Conservation (phyloP, 2,797 vertebrate genomes). For the Poecilia velifera region DNA sequence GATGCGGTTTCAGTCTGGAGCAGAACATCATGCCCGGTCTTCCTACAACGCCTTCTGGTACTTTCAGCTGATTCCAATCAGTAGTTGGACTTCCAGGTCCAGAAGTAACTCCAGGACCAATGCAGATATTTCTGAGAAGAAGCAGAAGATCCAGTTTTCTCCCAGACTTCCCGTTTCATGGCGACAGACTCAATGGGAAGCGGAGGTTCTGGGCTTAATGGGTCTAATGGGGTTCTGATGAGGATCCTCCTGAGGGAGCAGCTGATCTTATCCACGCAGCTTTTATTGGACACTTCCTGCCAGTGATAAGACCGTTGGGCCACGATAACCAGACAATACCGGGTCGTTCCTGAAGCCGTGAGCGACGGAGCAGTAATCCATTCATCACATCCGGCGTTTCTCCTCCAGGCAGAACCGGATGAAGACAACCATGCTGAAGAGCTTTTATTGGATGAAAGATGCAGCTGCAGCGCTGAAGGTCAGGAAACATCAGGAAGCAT, state of each 20-base stretch:
- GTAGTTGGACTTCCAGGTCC: too few relatives aligned
- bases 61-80: too few relatives aligned
- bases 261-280: slow-evolving; percentile 1
- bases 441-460: slow-evolving; percentile 8
- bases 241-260: slow-evolving; percentile 6
- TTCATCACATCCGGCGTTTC: not conserved
- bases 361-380: not conserved
- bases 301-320: not conserved
- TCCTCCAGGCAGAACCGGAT: not conserved
- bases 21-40: too few relatives aligned
- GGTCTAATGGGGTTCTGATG: slow-evolving; percentile 9
- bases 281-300: slow-evolving; percentile 20
- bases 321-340: not conserved
- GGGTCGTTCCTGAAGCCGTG: slow-evolving; percentile 1
- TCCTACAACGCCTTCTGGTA: too few relatives aligned
- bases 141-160: slow-evolving; percentile 5
- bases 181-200: not conserved
- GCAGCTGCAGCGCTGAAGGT: slow-evolving; percentile 1
- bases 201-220: not conserved
- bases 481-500: slow-evolving; percentile 51
- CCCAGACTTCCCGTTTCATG: not conserved
- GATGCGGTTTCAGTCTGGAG: too few relatives aligned
- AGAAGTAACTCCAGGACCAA: too few relatives aligned
- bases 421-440: not conserved
- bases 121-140: not conserved